Conservation (phyloP, 1,140 invertebrate genomes). For the Coptotermes formosanus region DNA sequence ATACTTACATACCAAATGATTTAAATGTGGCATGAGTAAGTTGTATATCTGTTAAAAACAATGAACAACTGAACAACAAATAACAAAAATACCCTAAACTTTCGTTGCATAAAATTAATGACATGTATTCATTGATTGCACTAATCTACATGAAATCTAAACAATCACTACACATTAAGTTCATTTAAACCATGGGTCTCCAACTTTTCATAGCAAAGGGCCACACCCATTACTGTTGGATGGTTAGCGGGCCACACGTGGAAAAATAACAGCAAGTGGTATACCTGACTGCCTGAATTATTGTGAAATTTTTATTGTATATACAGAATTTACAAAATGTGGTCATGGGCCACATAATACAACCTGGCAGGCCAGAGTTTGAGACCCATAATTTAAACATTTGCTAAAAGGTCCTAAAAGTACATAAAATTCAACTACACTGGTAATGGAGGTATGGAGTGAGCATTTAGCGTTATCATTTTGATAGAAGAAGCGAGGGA, state of each 20-base stretch:
- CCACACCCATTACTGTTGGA: too few relatives aligned
- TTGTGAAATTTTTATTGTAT: too few relatives aligned
- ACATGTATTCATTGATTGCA: not conserved
- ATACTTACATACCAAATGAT: not conserved
- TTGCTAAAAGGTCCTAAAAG: not conserved
- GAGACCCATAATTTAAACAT: too few relatives aligned
- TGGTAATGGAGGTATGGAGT: not conserved
- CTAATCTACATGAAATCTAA: not conserved
- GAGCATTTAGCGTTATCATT: not conserved
- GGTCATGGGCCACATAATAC: too few relatives aligned
- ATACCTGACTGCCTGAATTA: too few relatives aligned
- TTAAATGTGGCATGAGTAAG: not conserved
- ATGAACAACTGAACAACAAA: too few relatives aligned
- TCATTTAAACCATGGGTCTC: not conserved
- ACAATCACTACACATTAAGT: not conserved
- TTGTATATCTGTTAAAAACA: not conserved
- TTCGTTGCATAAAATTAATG: not conserved
- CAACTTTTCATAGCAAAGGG: too few relatives aligned
- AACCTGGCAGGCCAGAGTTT: too few relatives aligned
- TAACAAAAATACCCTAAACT: not conserved
- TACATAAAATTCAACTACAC: not conserved
- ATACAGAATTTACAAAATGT: too few relatives aligned
- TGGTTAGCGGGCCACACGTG: too few relatives aligned
- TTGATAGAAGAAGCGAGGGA: not conserved
- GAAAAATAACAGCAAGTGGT: too few relatives aligned